Evolutionary conservation across 1,140 invertebrate genomes (phyloP).

Genomic region (Leptinotarsa defecta): DNA sequence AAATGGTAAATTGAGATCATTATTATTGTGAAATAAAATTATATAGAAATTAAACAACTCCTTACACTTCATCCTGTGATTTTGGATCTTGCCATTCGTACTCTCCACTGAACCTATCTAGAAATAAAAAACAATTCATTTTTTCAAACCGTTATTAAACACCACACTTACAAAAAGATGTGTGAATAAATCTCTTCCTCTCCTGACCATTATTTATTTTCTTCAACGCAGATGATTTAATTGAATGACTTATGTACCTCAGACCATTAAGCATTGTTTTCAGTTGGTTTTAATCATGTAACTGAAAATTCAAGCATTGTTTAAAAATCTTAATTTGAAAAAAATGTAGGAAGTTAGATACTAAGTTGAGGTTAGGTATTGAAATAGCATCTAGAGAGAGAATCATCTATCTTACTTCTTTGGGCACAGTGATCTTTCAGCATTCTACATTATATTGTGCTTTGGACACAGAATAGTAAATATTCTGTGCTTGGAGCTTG

Average conservation of each 20-base stretch:
- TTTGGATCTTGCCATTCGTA: conserved; percentile 94
- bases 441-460: too few relatives aligned
- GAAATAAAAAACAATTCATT: neutral
- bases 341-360: too few relatives aligned
- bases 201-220: neutral
- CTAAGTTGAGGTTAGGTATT: too few relatives aligned
- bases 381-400: too few relatives aligned
- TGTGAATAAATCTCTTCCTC: neutral
- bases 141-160: neutral
- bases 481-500: too few relatives aligned
- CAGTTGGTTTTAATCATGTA: neutral
- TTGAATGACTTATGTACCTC: neutral
- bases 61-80: conserved; percentile 88
- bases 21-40: too few relatives aligned
- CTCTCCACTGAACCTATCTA: conserved; percentile 73
- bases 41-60: conserved; percentile 38
- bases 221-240: neutral
- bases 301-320: neutral
- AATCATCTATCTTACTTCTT: too few relatives aligned
- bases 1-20: too few relatives aligned
- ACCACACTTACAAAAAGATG: neutral
- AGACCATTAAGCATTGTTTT: neutral
- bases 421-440: too few relatives aligned
- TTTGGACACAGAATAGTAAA: too few relatives aligned
- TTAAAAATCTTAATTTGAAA: neutral